Percentiles rank a stretch among this genome's conserved stretches.
Conservation (phyloP, 2,888 invertebrate species). For the Sphaerophoria taeniata region DNA sequence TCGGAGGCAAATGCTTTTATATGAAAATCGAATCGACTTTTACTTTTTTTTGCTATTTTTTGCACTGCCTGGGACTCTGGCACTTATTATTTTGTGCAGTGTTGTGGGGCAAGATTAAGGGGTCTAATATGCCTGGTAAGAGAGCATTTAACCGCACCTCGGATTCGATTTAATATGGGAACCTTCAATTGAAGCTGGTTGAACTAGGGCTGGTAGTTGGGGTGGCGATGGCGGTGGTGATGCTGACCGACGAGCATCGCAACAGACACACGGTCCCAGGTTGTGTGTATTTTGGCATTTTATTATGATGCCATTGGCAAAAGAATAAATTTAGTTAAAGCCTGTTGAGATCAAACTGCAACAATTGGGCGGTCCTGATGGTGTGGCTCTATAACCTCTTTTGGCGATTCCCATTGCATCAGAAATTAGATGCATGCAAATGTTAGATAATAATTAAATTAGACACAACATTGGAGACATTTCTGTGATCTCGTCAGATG, state of each 20-base stretch:
- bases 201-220: conserved; percentile 43
- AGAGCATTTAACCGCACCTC: conserved; percentile 67
- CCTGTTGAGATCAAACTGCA: conserved; percentile 32
- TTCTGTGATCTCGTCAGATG: conserved; percentile 47
- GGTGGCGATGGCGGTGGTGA: conserved; percentile 17
- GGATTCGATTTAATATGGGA: conserved; percentile 21
- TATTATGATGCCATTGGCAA: conserved; percentile 59
- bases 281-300: background rate
- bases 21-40: conserved; percentile 71
- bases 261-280: conserved; percentile 20
- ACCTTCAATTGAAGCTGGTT: conserved; percentile 51
- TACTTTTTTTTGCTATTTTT: conserved; percentile 55
- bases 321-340: conserved; percentile 61
- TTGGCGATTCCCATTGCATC: conserved; percentile 23
- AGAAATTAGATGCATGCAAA: conserved; percentile 18
- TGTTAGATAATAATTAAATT: conserved; percentile 31
- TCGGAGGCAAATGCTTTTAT: conserved; percentile 67
- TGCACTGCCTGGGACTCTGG: conserved; percentile 39
- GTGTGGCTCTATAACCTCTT: conserved; percentile 39
- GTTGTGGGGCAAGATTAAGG: conserved; percentile 49
- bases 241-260: background rate
- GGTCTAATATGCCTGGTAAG: conserved; percentile 42
- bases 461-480: conserved; percentile 10
- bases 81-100: conserved; percentile 3
- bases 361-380: conserved; percentile 68